These are phyloP conservation scores for Clostera curtula DNA, from an alignment of 2,888 invertebrate genomes.

Conservation along the genomic window DNA sequence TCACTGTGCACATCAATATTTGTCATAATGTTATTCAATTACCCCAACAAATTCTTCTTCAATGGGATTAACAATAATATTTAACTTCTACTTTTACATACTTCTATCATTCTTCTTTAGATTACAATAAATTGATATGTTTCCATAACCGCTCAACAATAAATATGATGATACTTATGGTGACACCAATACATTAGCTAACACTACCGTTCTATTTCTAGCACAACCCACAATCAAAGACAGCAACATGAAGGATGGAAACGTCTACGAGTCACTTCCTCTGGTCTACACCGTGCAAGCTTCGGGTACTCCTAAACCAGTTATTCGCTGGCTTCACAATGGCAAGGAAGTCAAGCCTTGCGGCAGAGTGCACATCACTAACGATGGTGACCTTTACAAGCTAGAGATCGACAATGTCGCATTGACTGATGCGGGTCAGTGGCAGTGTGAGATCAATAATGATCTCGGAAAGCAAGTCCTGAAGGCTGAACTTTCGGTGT, in stretches of 20 bases:
- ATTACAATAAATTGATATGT: too few relatives aligned
- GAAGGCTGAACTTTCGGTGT: constrained; percentile 83
- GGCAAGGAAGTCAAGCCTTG: constrained; percentile 81
- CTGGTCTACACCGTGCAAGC: constrained; percentile 86
- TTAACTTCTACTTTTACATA: too few relatives aligned
- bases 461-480: constrained; percentile 85
- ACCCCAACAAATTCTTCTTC: too few relatives aligned
- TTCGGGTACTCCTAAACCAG: constrained; percentile 84
- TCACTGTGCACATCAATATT: too few relatives aligned
- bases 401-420: constrained; percentile 82
- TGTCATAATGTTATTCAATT: too few relatives aligned
- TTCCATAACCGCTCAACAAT: too few relatives aligned
- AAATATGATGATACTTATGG: too few relatives aligned
- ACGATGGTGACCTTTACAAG: constrained; percentile 82
- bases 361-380: constrained; percentile 75
- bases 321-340: constrained; percentile 86
- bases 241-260: constrained; percentile 82
- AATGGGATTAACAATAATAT: too few relatives aligned
- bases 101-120: too few relatives aligned
- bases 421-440: constrained; percentile 85
- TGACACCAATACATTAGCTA: too few relatives aligned
- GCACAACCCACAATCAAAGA: constrained; percentile 83
- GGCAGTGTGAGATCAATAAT: constrained; percentile 88
- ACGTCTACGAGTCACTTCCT: constrained; percentile 86
- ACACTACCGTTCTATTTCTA: constrained; percentile 31